Percentiles rank a stretch among this genome's conserved stretches.
Conservation (phyloP, 2,888 invertebrate species). For the Tenodera sinensis region DNA sequence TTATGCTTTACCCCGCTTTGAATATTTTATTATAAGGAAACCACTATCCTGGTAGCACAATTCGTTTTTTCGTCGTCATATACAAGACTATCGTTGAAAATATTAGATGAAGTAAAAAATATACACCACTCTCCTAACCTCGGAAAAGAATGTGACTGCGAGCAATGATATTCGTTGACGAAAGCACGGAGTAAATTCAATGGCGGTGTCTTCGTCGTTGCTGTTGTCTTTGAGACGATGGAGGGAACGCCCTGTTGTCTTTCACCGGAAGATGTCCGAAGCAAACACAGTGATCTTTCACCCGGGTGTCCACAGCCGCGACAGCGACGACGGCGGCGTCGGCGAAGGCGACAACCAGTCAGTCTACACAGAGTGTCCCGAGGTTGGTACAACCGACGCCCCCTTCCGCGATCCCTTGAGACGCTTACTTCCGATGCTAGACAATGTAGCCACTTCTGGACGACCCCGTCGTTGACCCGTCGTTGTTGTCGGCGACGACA, state of each 20-base stretch:
- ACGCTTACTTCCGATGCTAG: slow-evolving; percentile 1
- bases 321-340: slow-evolving; percentile 11
- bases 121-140: background rate
- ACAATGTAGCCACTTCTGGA: background rate
- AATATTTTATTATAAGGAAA: background rate
- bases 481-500: background rate
- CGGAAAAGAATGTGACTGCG: background rate
- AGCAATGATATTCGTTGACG: background rate
- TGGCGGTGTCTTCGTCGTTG: background rate
- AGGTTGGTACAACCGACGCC: background rate
- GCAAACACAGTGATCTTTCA: background rate
- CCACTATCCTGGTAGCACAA: background rate
- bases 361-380: background rate
- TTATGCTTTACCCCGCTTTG: background rate
- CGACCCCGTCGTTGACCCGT: background rate
- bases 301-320: background rate
- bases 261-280: background rate
- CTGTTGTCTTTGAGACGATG: background rate
- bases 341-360: slow-evolving; percentile 1
- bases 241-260: background rate
- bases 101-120: background rate
- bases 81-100: background rate
- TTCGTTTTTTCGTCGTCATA: background rate
- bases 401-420: background rate
- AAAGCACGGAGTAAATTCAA: background rate